Base-by-base conservation (phyloP, 2,888 invertebrate species). In the Callinectes sapidus region DNA sequence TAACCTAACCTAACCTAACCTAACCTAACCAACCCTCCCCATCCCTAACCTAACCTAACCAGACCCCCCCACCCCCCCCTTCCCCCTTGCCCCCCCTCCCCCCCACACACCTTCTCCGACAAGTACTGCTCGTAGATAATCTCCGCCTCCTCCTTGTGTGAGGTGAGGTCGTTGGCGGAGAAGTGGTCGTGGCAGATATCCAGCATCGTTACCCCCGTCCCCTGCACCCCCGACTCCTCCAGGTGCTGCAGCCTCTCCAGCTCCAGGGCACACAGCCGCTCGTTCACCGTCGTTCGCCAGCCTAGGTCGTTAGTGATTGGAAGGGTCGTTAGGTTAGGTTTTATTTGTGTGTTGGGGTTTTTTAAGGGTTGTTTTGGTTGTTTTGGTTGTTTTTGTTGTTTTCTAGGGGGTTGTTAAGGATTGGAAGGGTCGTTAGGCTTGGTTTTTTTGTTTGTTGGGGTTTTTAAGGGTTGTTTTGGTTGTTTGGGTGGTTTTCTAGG, bases 41-140 rank as follows among this genome's bases (percentile, higher is more conserved):
- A 3, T 28, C 71, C 28, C 48, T 55, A 18, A 23, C 90, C n/a
- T n/a, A n/a, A n/a, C n/a, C n/a, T n/a, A n/a, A n/a, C n/a, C n/a
- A n/a, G n/a, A 87, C 92, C 92, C 42, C 2, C 18, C 14, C 23
- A 86, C 5, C 2, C 23, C 1, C 10, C 14, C 35, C 3, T 13
- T 39, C 86, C 16, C 86, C 23, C 71, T 28, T 10, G 28, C 28
- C 28, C 71, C 8, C 71, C 23, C 48, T 35, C 71, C 28, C 48
- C 54, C 35, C 16, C 89, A 87, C 92, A 93, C 94, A 96, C 97
- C 95, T 97, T 97, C 95, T 97, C 97, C 55, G 97, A 97, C 54
- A 98, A 96, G 96, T 97, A 98, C 95, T 98, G 97, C 94, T 97
- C 97, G 95, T 97, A 97, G 95, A 98, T 97, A 95, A 97, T 97